Evolutionary conservation across 2,113 vertebrate genomes (phyloP).

Genomic region (Onychorhynchus coronatus): DNA sequence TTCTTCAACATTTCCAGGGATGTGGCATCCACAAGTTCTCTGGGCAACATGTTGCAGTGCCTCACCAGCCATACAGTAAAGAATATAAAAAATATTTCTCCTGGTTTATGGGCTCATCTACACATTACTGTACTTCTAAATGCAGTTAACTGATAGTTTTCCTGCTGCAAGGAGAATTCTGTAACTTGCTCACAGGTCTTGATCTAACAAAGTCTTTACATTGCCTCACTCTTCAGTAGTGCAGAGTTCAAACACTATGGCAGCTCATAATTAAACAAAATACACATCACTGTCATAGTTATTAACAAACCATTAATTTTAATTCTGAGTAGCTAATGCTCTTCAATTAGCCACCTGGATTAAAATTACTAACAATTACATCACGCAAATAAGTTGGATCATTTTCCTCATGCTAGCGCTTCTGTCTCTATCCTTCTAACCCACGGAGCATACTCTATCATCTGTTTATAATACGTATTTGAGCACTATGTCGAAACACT

Average conservation of each 20-base stretch:
- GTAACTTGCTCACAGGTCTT: not conserved
- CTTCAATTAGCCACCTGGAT: not conserved
- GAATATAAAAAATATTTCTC: not conserved
- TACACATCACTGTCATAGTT: not conserved
- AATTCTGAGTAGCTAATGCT: not conserved
- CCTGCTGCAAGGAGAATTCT: not conserved
- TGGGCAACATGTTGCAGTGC: not conserved
- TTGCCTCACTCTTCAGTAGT: not conserved
- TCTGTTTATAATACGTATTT: no score
- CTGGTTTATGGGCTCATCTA: not conserved
- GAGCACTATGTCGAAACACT: accelerated
- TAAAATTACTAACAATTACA: not conserved
- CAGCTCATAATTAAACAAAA: not conserved
- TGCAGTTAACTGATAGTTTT: not conserved
- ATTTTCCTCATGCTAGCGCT: not conserved
- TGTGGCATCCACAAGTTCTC: not conserved
- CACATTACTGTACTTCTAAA: not conserved
- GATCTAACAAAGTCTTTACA: not conserved
- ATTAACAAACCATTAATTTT: conserved; percentile 13
- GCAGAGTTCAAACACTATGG: not conserved
- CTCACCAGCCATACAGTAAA: not conserved
- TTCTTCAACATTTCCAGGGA: not conserved
- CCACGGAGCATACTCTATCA: no score
- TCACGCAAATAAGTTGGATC: not conserved
- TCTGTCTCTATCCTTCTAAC: not conserved